Evolutionary conservation across 1,140 invertebrate species (phyloP).

Genomic region (Neotoxoptera formosana): DNA sequence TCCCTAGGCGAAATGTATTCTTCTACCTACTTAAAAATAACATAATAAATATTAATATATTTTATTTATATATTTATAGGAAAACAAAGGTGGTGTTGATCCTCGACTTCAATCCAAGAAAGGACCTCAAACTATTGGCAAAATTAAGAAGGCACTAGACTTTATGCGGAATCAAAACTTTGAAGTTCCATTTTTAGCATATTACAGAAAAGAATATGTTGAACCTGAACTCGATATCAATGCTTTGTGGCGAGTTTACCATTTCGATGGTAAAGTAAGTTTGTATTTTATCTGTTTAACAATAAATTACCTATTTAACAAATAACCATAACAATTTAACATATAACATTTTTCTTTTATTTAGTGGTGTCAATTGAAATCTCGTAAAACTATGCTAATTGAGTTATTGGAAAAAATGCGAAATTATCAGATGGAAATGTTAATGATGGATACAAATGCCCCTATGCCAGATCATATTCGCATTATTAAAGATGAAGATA

Average conservation of each 20-base stretch:
- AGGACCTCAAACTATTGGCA: constrained; percentile 72
- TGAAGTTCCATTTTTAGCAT: constrained; percentile 98
- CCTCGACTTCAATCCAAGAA: constrained; percentile 60
- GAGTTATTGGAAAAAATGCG: constrained; percentile 92
- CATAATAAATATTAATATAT: neutral
- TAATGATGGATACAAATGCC: constrained; percentile 84
- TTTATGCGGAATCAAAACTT: constrained; percentile 95
- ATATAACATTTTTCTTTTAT: constrained; percentile 56
- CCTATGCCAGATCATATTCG: constrained; percentile 83
- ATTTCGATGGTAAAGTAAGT: constrained; percentile 87
- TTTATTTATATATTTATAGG: constrained; percentile 51
- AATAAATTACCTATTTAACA: neutral
- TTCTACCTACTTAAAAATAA: neutral
- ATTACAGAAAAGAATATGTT: constrained; percentile 98
- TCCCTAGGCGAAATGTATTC: neutral
- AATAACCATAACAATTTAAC: no score
- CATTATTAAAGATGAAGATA: constrained; percentile 85
- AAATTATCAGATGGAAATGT: constrained; percentile 84
- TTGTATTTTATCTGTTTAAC: neutral
- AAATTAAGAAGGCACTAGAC: constrained; percentile 93
- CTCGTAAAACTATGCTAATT: constrained; percentile 85
- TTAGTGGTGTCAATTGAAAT: constrained; percentile 90
- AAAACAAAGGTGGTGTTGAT: constrained; percentile 61
- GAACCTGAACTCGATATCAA: constrained; percentile 93
- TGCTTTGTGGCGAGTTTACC: constrained; percentile 97